Percentiles rank a stretch among this genome's conserved stretches.
Evolutionary conservation across 2,113 vertebrate species (phyloP).

Genomic region (Gasterosteus aculeatus): DNA sequence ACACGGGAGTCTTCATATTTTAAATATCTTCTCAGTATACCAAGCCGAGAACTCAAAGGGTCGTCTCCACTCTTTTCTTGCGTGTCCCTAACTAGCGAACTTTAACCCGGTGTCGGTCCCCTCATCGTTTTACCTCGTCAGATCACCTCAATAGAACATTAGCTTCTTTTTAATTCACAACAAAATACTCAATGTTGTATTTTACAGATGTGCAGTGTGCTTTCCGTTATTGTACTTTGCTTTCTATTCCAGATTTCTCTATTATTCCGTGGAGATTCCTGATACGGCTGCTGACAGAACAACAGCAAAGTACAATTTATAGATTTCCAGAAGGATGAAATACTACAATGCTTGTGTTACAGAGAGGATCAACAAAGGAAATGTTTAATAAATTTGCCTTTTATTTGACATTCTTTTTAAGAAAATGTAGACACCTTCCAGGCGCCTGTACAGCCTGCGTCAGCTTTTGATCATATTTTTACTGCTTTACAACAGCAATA

Average conservation of each 20-base stretch:
- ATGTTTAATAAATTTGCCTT: slow-evolving; percentile 51
- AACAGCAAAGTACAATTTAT: not conserved
- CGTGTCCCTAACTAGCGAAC: not conserved
- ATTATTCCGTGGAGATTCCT: not conserved
- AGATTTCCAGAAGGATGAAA: not conserved
- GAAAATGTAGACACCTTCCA: slow-evolving; percentile 67
- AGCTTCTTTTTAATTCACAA: not conserved
- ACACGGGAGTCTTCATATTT: not conserved
- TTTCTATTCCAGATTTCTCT: not conserved
- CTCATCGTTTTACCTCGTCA: not conserved
- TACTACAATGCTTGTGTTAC: not conserved
- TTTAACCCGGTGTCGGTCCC: not conserved
- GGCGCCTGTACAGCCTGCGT: slow-evolving; percentile 15
- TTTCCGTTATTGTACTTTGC: not conserved
- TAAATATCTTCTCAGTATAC: not conserved
- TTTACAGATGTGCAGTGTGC: not conserved
- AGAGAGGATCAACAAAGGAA: not conserved
- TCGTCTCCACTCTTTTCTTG: not conserved
- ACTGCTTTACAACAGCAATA: slow-evolving; percentile 15
- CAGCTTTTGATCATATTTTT: slow-evolving; percentile 16
- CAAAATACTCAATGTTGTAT: not conserved
- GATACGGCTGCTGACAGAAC: not conserved
- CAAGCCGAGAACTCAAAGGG: not conserved
- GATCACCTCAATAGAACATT: not conserved
- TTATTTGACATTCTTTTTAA: slow-evolving; percentile 68